Evolutionary conservation across 2,888 invertebrate species (phyloP).

Genomic region (Masnerella sp.): DNA sequence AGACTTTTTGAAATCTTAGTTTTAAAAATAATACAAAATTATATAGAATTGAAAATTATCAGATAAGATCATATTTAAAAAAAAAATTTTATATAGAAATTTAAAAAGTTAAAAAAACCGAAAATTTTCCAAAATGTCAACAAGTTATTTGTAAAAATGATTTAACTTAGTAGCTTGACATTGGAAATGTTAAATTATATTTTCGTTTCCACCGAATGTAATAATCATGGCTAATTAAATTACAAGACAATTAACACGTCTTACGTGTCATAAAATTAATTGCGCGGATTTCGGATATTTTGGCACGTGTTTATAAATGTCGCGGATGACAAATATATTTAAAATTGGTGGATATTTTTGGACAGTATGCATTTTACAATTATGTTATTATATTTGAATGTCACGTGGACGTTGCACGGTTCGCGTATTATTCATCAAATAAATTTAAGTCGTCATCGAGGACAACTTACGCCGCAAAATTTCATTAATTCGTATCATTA

Average conservation of each 20-base stretch:
- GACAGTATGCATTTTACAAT: slow-evolving; percentile 12
- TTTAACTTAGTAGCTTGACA: too few relatives aligned
- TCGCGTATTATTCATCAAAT: slow-evolving; percentile 21
- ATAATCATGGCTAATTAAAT: slow-evolving; percentile 24
- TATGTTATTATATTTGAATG: slow-evolving; percentile 9
- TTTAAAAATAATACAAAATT: too few relatives aligned
- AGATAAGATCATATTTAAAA: too few relatives aligned
- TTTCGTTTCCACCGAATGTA: background rate
- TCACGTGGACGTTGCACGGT: too few relatives aligned
- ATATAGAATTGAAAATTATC: too few relatives aligned
- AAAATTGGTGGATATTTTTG: slow-evolving; percentile 21
- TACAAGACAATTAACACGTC: slow-evolving; percentile 34
- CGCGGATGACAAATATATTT: slow-evolving; percentile 27
- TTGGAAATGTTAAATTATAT: too few relatives aligned
- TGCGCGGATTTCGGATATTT: slow-evolving; percentile 10
- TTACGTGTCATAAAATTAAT: slow-evolving; percentile 26
- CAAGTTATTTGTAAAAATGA: too few relatives aligned
- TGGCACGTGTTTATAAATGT: slow-evolving; percentile 24
- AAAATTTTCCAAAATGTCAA: too few relatives aligned
- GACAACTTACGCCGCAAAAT: background rate
- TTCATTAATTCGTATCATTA: background rate
- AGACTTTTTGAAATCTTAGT: too few relatives aligned
- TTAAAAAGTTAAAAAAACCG: too few relatives aligned
- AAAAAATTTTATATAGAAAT: too few relatives aligned
- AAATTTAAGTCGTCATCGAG: too few relatives aligned